These are phyloP conservation scores for Drosophila atroscutellata DNA, from an alignment of 2,888 invertebrate genomes.

Conservation along the genomic window DNA sequence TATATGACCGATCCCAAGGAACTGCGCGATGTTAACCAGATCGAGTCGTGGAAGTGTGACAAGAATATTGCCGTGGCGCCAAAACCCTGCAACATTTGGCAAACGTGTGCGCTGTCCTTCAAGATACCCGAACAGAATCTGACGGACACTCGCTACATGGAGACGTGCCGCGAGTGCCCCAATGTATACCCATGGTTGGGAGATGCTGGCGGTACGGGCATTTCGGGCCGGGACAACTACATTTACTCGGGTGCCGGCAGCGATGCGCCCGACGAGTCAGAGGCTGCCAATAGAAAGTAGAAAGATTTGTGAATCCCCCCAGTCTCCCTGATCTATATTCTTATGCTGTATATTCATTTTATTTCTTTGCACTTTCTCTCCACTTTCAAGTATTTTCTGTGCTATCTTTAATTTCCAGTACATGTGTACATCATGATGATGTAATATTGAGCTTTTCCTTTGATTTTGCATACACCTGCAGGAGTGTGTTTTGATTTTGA, in stretches of 20 bases:
- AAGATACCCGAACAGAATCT: slow-evolving; percentile 91
- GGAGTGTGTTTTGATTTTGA: background rate
- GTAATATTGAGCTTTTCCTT: slow-evolving; percentile 41
- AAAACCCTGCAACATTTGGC: slow-evolving; percentile 91
- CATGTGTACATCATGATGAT: slow-evolving; percentile 54
- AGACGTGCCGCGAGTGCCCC: slow-evolving; percentile 94
- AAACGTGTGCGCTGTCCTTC: slow-evolving; percentile 93
- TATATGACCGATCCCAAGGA: slow-evolving; percentile 95
- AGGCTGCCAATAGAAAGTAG: slow-evolving; percentile 30
- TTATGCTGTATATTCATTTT: background rate
- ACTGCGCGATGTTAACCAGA: slow-evolving; percentile 88
- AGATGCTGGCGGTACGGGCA: slow-evolving; percentile 93
- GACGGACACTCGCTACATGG: slow-evolving; percentile 93
- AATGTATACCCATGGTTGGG: slow-evolving; percentile 95
- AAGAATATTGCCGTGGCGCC: slow-evolving; percentile 90
- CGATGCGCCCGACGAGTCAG: slow-evolving; percentile 32
- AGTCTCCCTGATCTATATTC: background rate
- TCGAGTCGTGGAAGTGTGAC: slow-evolving; percentile 93
- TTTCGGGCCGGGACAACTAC: slow-evolving; percentile 92
- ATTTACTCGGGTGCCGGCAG: slow-evolving; percentile 70
- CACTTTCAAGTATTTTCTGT: slow-evolving; percentile 4
- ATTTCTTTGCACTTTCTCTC: background rate
- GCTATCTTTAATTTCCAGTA: slow-evolving; percentile 36
- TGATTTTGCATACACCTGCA: background rate
- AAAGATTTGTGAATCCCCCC: slow-evolving; percentile 5